Conservation (phyloP, 2,113 vertebrate genomes). For the Myanophis thanlyinensis region DNA sequence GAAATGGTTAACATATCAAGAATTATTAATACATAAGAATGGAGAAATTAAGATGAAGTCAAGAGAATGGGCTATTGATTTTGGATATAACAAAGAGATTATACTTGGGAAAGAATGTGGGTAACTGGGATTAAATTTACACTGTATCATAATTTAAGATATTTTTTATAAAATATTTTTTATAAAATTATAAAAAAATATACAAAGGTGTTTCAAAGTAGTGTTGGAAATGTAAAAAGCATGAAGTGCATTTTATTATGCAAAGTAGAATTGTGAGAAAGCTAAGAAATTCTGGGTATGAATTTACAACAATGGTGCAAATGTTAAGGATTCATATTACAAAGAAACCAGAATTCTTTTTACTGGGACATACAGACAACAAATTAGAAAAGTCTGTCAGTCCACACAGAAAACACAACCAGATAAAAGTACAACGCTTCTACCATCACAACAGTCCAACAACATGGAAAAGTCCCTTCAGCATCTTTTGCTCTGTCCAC, state of each 20-base stretch:
- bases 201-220: too few relatives aligned
- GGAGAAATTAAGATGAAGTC: not conserved
- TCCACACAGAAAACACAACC: not conserved
- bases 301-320: too few relatives aligned
- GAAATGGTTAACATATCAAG: not conserved
- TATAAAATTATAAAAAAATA: too few relatives aligned
- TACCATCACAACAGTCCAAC: not conserved
- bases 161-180: not conserved
- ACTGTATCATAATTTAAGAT: not conserved
- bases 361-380: not conserved
- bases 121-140: not conserved
- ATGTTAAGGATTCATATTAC: too few relatives aligned
- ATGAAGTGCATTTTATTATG: too few relatives aligned
- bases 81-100: not conserved
- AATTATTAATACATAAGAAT: not conserved
- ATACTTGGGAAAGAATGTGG: not conserved
- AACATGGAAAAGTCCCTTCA: not conserved
- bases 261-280: too few relatives aligned
- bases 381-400: not conserved
- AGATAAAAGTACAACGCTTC: not conserved
- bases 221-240: too few relatives aligned
- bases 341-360: not conserved
- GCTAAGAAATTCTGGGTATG: too few relatives aligned
- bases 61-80: not conserved
- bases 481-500: not conserved